Percentiles rank a stretch among this genome's conserved stretches.
Conservation (phyloP, 2,797 vertebrate species). For the Melanitta fusca region DNA sequence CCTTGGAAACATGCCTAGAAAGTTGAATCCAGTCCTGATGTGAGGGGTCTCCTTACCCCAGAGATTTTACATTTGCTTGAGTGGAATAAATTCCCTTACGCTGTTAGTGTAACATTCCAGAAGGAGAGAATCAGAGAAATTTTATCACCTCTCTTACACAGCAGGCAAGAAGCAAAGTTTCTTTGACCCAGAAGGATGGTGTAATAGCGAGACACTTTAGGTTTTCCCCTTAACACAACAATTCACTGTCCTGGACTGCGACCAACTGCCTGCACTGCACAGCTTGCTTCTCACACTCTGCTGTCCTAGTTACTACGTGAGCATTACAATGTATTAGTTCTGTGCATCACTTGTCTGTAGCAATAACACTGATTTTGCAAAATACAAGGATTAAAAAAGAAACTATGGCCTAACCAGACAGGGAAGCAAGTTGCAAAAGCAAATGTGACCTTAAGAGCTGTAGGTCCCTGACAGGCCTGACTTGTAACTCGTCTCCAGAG, state of each 20-base stretch:
- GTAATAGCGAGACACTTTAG: not conserved
- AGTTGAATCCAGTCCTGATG: not conserved
- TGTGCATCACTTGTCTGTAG: not conserved
- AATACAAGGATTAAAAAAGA: not conserved
- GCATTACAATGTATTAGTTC: not conserved
- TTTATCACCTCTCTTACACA: not conserved
- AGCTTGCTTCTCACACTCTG: not conserved
- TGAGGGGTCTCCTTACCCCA: not conserved
- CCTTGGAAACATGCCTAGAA: slow-evolving; percentile 45
- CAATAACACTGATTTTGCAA: not conserved
- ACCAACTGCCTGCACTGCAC: not conserved
- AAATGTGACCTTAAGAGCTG: not conserved
- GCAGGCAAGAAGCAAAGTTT: not conserved
- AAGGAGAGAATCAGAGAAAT: not conserved
- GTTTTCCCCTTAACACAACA: not conserved
- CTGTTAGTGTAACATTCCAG: not conserved
- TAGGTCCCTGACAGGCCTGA: not conserved
- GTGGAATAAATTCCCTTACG: not conserved
- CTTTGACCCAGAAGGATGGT: not conserved
- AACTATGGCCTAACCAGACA: not conserved
- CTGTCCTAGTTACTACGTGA: not conserved
- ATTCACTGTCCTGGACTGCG: not conserved
- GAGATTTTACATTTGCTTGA: not conserved
- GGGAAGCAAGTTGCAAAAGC: not conserved
- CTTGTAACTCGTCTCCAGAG: fast-evolving